Base-by-base conservation (phyloP, 2,113 vertebrate species). In the Sarotherodon lohbergeri region DNA sequence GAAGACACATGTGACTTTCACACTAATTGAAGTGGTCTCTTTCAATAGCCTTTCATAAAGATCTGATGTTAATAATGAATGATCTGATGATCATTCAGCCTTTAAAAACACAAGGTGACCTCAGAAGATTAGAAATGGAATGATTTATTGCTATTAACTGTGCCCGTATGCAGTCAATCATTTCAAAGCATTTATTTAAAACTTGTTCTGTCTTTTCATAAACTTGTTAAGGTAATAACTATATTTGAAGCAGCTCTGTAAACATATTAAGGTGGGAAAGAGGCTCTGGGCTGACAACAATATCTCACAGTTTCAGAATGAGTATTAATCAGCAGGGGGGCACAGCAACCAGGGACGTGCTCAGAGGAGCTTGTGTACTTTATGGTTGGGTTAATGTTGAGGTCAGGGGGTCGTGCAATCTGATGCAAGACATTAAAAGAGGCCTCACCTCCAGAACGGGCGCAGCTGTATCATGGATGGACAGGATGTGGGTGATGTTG, bases 401-500 rank as follows among this genome's bases (percentile, higher is more conserved):
- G 57, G 63, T 80, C 5, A 32, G 10, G 19, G 19, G 68, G 91
- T 88, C 36, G 4, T 9, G 63, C 13, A 22, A 68, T 80, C 16
- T n/a, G 2, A 57, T 4, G 17, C 10, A 10, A 81, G 68, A 34
- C 22, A 24, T 52, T 41, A 29, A 76, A 59, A 2, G 27, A 19
- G 11, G 2, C 43, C 97, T 97, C 97, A 98, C 98, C 97, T 98
- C 97, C 6, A 98, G 90, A 93, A 98, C 89, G 4, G 98, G 97
- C 16, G 97, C 96, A 81, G 98, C 97, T 80, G 97, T 97, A 89
- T 99, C 98, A 3, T 98, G 98, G 92, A 99, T 97, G 61, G 98
- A 98, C 66, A 99, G 96, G 93, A 99, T 97, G 90, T 98, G 98
- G 2, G 97, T 99, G 94, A 98, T 97, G 92, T 98, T 98, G 95